Evolutionary conservation across 1,140 invertebrate species (phyloP).

Genomic region (Anoplophora glabripennis): DNA sequence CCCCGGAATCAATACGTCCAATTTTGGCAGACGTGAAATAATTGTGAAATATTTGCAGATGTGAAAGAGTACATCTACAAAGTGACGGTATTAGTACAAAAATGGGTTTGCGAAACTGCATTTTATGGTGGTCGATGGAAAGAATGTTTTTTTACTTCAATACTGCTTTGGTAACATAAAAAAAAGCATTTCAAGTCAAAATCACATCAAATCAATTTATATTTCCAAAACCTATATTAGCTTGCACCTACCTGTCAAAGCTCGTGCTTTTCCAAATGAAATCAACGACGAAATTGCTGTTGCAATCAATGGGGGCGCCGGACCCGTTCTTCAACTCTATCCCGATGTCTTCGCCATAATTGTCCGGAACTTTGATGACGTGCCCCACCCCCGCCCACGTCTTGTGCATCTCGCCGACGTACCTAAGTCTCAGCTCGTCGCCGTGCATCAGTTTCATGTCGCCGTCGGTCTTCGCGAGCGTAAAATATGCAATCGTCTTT

Average conservation of each 20-base stretch:
- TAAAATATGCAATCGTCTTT: constrained; percentile 96
- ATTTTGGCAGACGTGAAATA: too few relatives aligned
- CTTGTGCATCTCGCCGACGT: constrained; percentile 90
- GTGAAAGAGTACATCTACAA: too few relatives aligned
- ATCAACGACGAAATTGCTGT: constrained; percentile 95
- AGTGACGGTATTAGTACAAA: too few relatives aligned
- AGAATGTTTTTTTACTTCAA: too few relatives aligned
- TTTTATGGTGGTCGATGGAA: too few relatives aligned
- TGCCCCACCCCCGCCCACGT: constrained; percentile 93
- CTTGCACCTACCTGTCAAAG: constrained; percentile 78
- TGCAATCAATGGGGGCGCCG: constrained; percentile 87
- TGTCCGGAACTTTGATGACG: constrained; percentile 99
- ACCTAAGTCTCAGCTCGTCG: constrained; percentile 92
- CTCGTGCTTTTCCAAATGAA: constrained; percentile 99
- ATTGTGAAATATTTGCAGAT: too few relatives aligned
- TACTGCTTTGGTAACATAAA: too few relatives aligned
- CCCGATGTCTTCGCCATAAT: constrained; percentile 97
- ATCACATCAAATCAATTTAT: too few relatives aligned
- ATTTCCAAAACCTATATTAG: too few relatives aligned
- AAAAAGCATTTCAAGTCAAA: too few relatives aligned
- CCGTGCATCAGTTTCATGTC: constrained; percentile 99
- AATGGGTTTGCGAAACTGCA: too few relatives aligned
- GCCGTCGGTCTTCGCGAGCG: constrained; percentile 94
- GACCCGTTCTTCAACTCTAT: constrained; percentile 91
- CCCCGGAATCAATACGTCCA: too few relatives aligned